Percentiles rank a stretch among this genome's conserved stretches.
phyloP scores from a whole-genome alignment of 2,797 vertebrate species.

The Aselliscus stoliczkanus region DNA sequence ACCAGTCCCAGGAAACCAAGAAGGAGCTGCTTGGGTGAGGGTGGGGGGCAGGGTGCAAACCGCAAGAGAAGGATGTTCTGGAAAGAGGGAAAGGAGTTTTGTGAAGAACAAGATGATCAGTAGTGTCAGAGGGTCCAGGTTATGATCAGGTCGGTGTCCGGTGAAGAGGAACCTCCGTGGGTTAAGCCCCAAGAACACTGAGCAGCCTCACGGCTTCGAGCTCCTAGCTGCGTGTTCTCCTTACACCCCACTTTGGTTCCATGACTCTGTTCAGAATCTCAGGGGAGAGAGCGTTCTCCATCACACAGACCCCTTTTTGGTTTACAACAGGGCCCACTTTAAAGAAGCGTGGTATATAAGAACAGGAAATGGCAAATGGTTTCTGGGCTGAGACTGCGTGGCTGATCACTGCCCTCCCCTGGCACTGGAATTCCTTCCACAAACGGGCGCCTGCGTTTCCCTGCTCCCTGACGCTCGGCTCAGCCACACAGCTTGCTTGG shows the following conservation, averaged over 20 bases:
- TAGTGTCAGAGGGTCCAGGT: neutral
- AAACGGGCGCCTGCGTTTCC: neutral
- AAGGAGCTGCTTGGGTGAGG: neutral
- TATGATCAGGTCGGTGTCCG: neutral
- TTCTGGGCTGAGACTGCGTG: neutral
- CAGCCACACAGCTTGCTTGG: neutral
- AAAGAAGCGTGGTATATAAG: neutral
- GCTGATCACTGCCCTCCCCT: neutral
- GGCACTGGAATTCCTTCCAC: neutral
- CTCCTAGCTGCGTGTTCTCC: neutral
- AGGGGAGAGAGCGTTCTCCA: neutral
- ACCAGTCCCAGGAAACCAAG: neutral
- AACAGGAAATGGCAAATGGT: neutral
- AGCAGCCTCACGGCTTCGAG: neutral
- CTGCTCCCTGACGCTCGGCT: neutral
- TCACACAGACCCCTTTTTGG: neutral
- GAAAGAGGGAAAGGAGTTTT: neutral
- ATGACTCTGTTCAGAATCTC: neutral
- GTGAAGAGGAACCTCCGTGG: neutral
- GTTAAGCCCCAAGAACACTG: neutral
- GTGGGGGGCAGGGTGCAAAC: neutral
- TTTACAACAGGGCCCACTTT: neutral
- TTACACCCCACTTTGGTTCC: neutral
- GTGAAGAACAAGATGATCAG: neutral
- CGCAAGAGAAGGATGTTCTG: neutral